These are phyloP conservation scores for Pomacea maculata DNA, from an alignment of 1,140 invertebrate genomes.

Conservation along the genomic window DNA sequence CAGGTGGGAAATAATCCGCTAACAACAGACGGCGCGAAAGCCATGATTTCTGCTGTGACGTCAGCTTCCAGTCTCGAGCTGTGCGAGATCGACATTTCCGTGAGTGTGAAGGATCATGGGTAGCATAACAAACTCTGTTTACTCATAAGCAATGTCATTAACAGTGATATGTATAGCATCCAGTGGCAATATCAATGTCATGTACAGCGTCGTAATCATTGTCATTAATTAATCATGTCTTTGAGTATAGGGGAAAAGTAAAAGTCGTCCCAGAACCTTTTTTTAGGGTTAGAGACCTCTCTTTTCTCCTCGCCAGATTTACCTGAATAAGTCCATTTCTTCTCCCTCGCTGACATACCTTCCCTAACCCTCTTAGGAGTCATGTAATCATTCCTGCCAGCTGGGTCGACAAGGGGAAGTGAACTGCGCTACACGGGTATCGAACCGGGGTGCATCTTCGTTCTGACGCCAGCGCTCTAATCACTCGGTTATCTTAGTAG, in stretches of 20 bases:
- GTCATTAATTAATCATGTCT: neutral
- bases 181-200: neutral
- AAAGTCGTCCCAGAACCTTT: too few species aligned
- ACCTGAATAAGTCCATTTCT: too few species aligned
- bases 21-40: constrained; percentile 54
- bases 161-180: neutral
- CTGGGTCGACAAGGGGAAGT: too few species aligned
- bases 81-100: constrained; percentile 34
- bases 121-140: neutral
- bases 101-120: constrained; percentile 17
- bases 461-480: too few species aligned
- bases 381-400: too few species aligned
- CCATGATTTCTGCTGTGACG: constrained; percentile 39
- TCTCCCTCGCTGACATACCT: too few species aligned
- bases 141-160: neutral
- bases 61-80: constrained; percentile 24
- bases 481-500: too few species aligned
- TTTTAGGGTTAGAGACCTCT: too few species aligned
- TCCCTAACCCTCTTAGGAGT: too few species aligned
- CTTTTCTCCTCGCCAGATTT: too few species aligned
- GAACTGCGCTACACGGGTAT: too few species aligned
- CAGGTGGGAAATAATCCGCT: constrained; percentile 53
- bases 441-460: too few species aligned
- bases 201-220: neutral
- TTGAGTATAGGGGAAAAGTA: neutral